Percentiles rank a stretch among this genome's conserved stretches.
These are phyloP conservation scores for Euplagia quadripunctaria DNA, from an alignment of 2,888 invertebrate genomes.

Conservation along the genomic window DNA sequence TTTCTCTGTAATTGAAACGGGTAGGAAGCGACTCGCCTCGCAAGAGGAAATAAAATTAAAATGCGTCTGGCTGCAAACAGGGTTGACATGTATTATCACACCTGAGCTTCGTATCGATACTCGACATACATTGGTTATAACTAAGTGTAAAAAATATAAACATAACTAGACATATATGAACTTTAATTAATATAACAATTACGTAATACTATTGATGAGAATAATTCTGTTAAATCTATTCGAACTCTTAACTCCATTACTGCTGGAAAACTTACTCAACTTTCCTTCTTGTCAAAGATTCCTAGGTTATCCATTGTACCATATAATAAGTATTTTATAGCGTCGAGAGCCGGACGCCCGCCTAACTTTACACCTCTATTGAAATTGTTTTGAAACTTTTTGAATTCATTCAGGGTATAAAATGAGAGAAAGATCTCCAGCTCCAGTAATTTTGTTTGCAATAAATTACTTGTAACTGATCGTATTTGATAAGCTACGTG, in stretches of 20 bases:
- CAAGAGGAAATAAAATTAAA: slow-evolving; percentile 75
- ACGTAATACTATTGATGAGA: not conserved
- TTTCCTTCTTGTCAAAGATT: slow-evolving; percentile 38
- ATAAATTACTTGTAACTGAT: not conserved
- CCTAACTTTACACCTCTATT: slow-evolving; percentile 49
- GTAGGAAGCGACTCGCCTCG: slow-evolving; percentile 55
- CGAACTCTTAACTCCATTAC: slow-evolving; percentile 24
- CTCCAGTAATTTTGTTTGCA: not conserved
- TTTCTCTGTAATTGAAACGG: slow-evolving; percentile 68
- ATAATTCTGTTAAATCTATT: slow-evolving; percentile 16
- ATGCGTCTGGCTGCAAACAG: slow-evolving; percentile 59
- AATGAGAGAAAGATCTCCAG: slow-evolving; percentile 14
- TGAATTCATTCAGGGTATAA: slow-evolving; percentile 14
- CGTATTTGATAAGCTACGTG: not conserved
- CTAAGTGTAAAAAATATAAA: not conserved
- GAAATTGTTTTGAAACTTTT: slow-evolving; percentile 51
- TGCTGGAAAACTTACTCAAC: slow-evolving; percentile 38
- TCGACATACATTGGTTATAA: slow-evolving; percentile 6
- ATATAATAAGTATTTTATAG: slow-evolving; percentile 30
- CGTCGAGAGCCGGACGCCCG: slow-evolving; percentile 26
- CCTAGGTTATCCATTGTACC: slow-evolving; percentile 44
- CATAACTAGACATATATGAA: not conserved
- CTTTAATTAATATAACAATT: not conserved
- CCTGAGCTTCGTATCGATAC: slow-evolving; percentile 48
- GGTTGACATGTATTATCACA: slow-evolving; percentile 53